A percentile compares a stretch with the other conserved stretches of the same genome.
These are phyloP conservation scores for Odontamblyopus rebecca DNA, from an alignment of 2,797 vertebrate genomes.

Conservation along the genomic window DNA sequence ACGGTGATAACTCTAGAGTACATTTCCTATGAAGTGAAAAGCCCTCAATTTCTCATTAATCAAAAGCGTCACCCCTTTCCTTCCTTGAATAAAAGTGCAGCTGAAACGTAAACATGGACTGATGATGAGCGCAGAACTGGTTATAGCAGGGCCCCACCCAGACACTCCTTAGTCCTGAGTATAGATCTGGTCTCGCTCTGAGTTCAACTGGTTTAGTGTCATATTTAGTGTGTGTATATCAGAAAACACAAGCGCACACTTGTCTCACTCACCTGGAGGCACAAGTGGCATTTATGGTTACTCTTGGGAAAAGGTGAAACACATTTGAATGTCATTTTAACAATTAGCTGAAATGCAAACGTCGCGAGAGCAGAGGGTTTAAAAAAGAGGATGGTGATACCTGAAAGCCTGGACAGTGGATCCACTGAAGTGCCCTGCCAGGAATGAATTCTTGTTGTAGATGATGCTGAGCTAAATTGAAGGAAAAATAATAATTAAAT, in stretches of 20 bases:
- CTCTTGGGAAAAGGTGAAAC: background rate
- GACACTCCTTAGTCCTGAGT: background rate
- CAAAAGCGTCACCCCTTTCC: background rate
- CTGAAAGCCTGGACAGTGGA: constrained; percentile 88
- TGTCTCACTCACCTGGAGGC: background rate
- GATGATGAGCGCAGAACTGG: background rate
- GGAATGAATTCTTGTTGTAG: constrained; percentile 69
- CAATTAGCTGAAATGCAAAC: background rate
- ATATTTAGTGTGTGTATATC: background rate
- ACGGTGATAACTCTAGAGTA: background rate
- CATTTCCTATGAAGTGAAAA: background rate
- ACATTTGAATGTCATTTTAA: background rate
- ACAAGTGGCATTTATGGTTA: too few relatives aligned
- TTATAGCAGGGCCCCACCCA: background rate
- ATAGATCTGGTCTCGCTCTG: background rate
- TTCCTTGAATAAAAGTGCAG: background rate
- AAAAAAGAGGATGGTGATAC: constrained; percentile 53
- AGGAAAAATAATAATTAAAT: background rate
- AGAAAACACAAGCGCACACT: background rate
- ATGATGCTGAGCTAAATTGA: constrained; percentile 81
- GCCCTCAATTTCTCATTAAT: background rate
- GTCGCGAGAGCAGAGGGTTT: background rate
- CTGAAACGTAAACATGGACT: background rate
- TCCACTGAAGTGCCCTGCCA: constrained; percentile 76
- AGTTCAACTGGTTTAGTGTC: background rate